Percentiles rank a stretch among this genome's conserved stretches.
These are phyloP conservation scores for Chitala chitala DNA, from an alignment of 2,113 vertebrate species.

Conservation along the genomic window DNA sequence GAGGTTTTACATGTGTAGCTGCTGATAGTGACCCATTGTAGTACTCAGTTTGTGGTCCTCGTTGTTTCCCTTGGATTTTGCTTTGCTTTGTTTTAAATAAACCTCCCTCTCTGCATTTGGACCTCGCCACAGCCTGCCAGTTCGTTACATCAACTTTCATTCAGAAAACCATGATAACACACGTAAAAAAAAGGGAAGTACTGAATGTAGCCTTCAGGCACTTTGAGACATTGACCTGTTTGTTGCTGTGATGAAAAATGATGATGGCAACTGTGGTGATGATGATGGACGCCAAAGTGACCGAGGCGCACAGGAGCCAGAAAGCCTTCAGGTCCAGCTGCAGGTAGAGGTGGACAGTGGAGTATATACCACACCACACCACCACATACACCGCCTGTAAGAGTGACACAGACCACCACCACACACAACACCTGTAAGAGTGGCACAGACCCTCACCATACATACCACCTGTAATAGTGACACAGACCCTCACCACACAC, in stretches of 20 bases:
- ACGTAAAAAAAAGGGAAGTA: neutral
- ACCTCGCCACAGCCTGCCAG: too few relatives aligned
- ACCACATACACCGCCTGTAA: slow-evolving; percentile 60
- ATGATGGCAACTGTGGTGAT: slow-evolving; percentile 56
- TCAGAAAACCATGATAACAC: too few relatives aligned
- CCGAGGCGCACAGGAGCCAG: slow-evolving; percentile 62
- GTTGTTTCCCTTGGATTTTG: too few relatives aligned
- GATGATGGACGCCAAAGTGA: slow-evolving; percentile 59
- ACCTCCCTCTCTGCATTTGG: too few relatives aligned
- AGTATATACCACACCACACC: slow-evolving; percentile 62
- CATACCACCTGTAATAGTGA: slow-evolving; percentile 42
- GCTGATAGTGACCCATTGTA: too few relatives aligned
- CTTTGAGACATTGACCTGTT: slow-evolving; percentile 40
- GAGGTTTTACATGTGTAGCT: too few relatives aligned
- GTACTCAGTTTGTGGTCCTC: too few relatives aligned
- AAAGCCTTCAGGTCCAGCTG: slow-evolving; percentile 32
- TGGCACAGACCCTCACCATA: neutral
- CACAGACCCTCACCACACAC: slow-evolving; percentile 34
- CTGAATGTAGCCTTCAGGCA: too few relatives aligned
- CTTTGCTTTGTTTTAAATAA: too few relatives aligned
- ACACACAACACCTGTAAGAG: slow-evolving; percentile 45
- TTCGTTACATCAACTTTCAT: too few relatives aligned
- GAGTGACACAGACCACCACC: slow-evolving; percentile 59
- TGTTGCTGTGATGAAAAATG: slow-evolving; percentile 54
- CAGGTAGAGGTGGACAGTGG: slow-evolving; percentile 59